These are phyloP conservation scores for Chroicocephalus ridibundus DNA, from an alignment of 2,113 vertebrate genomes.

Conservation along the genomic window DNA sequence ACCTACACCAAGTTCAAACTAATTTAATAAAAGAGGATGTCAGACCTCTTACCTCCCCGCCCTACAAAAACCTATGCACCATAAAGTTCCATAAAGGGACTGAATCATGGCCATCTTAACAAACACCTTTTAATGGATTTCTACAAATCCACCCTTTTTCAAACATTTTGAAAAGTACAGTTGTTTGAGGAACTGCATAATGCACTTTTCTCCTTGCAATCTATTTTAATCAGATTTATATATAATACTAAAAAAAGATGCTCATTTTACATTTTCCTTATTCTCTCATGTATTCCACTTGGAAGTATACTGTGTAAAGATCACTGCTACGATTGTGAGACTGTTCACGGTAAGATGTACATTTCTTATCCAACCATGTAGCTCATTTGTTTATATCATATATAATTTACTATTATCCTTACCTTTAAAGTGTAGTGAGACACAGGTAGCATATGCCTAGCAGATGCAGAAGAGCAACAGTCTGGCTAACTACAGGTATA, in stretches of 20 bases:
- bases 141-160: not conserved
- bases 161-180: not conserved
- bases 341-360: not conserved
- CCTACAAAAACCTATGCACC: not conserved
- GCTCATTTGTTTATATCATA: not conserved
- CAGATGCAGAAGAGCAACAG: not conserved
- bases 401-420: not conserved
- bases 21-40: not conserved
- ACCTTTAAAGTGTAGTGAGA: not conserved
- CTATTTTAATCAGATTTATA: not conserved
- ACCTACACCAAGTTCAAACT: not conserved
- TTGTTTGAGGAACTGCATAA: not conserved
- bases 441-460: not conserved
- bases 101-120: not conserved
- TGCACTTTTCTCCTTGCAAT: not conserved
- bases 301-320: not conserved
- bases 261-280: not conserved
- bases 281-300: not conserved
- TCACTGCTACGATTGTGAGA: not conserved
- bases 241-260: not conserved
- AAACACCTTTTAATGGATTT: not conserved
- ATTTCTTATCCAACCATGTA: rapidly evolving
- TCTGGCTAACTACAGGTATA: not conserved
- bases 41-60: not conserved
- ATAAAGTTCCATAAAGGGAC: not conserved